phyloP scores from a whole-genome alignment of 2,113 vertebrate species.

The Callospermophilus lateralis region DNA sequence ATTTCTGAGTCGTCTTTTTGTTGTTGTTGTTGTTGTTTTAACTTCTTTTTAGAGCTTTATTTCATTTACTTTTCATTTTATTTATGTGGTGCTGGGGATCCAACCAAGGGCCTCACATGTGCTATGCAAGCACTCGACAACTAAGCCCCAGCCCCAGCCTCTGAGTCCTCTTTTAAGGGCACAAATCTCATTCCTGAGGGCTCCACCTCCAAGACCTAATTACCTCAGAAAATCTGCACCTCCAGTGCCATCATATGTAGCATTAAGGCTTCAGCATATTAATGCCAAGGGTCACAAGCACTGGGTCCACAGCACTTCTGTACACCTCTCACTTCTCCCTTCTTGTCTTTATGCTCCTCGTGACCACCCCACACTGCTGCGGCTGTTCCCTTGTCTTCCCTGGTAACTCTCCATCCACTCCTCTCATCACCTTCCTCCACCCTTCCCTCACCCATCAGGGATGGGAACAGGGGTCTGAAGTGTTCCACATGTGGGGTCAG shows the following conservation, averaged over 20 bases:
- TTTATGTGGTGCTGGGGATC: no score
- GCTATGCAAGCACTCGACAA: no score
- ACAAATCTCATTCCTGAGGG: background rate
- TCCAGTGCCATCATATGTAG: background rate
- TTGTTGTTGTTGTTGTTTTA: no score
- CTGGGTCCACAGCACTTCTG: background rate
- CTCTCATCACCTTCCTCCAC: background rate
- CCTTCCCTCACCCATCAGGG: background rate
- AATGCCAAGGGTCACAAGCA: background rate
- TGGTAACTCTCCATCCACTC: no score
- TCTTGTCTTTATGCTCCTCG: background rate
- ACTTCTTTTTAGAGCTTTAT: no score
- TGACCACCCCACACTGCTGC: background rate
- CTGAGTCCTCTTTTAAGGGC: background rate
- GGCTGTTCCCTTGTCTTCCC: background rate
- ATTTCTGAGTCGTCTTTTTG: background rate
- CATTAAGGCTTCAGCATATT: background rate
- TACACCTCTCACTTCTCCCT: background rate
- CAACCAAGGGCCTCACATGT: no score
- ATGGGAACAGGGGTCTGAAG: background rate
- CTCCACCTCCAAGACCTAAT: background rate
- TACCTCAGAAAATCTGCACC: background rate
- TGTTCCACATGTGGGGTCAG: background rate
- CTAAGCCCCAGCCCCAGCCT: no score
- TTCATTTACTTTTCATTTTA: no score